phyloP scores from a whole-genome alignment of 2,888 invertebrate genomes.

The Cinara cedri region DNA sequence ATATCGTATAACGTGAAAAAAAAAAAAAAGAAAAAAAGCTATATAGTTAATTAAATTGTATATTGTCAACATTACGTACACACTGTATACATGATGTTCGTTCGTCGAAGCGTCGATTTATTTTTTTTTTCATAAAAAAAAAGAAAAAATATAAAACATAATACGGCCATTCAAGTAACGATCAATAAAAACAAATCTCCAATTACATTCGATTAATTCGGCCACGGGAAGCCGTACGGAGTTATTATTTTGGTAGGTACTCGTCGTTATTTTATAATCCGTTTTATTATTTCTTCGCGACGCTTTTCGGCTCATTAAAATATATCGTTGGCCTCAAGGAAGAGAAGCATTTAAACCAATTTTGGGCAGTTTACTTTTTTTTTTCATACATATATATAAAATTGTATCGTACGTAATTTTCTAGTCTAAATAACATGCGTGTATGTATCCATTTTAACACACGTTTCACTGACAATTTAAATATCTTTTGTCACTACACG shows the following conservation, averaged over 20 bases:
- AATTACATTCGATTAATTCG: constrained; percentile 45
- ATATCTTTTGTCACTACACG: no score
- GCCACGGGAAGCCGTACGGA: constrained; percentile 29
- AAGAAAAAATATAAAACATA: constrained; percentile 33
- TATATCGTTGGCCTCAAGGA: no score
- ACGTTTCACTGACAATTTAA: no score
- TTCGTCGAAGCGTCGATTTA: background rate
- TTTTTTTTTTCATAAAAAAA: constrained; percentile 7
- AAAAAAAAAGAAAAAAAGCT: background rate
- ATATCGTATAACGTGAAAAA: background rate
- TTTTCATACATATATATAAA: no score
- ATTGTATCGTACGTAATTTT: no score
- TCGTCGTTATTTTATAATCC: constrained; percentile 42
- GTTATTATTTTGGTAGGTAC: no score
- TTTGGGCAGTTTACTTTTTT: no score
- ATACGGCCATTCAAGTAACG: background rate
- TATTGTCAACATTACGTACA: constrained; percentile 12
- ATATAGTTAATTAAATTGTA: constrained; percentile 14
- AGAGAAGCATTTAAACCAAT: no score
- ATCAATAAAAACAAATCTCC: constrained; percentile 49
- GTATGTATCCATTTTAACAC: no score
- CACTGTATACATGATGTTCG: background rate
- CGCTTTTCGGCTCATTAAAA: constrained; percentile 8
- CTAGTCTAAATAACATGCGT: no score
- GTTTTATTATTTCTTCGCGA: constrained; percentile 27